phyloP scores from a whole-genome alignment of 2,888 invertebrate genomes.

The Sturmia bella region DNA sequence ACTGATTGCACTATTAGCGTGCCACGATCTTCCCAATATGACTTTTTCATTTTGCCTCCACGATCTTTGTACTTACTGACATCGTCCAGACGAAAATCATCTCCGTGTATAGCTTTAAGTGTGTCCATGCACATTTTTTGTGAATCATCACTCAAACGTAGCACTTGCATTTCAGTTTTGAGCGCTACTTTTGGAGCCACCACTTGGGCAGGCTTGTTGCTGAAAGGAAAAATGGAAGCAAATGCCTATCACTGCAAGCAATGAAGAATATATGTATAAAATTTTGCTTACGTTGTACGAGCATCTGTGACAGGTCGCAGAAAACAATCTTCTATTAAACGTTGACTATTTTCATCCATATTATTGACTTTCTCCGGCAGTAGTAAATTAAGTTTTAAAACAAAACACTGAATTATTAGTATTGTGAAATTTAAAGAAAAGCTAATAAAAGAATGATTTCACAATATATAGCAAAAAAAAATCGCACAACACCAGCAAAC shows the following conservation, averaged over 20 bases:
- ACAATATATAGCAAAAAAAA: neutral
- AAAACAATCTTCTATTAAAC: constrained; percentile 86
- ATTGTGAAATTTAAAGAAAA: neutral
- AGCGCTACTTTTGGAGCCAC: constrained; percentile 83
- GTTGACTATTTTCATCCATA: constrained; percentile 85
- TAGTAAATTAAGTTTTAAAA: neutral
- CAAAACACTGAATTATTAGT: too few relatives aligned
- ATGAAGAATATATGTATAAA: neutral
- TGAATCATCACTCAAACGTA: constrained; percentile 86
- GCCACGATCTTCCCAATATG: constrained; percentile 90
- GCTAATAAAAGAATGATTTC: constrained; percentile 5
- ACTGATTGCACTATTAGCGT: constrained; percentile 86
- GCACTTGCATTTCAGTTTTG: constrained; percentile 89
- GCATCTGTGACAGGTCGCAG: constrained; percentile 83
- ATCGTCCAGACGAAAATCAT: constrained; percentile 84
- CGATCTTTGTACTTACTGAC: constrained; percentile 86
- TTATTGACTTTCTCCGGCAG: neutral
- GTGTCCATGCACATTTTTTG: constrained; percentile 89
- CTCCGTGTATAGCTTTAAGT: constrained; percentile 88
- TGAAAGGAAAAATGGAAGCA: too few relatives aligned
- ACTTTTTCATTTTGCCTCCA: constrained; percentile 85
- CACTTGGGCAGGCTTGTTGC: constrained; percentile 81
- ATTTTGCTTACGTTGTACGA: constrained; percentile 70
- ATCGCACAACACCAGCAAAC: constrained; percentile 4
- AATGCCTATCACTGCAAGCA: neutral